These are phyloP conservation scores for Gymnocypris eckloni DNA, from an alignment of 2,797 vertebrate species.

Conservation along the genomic window DNA sequence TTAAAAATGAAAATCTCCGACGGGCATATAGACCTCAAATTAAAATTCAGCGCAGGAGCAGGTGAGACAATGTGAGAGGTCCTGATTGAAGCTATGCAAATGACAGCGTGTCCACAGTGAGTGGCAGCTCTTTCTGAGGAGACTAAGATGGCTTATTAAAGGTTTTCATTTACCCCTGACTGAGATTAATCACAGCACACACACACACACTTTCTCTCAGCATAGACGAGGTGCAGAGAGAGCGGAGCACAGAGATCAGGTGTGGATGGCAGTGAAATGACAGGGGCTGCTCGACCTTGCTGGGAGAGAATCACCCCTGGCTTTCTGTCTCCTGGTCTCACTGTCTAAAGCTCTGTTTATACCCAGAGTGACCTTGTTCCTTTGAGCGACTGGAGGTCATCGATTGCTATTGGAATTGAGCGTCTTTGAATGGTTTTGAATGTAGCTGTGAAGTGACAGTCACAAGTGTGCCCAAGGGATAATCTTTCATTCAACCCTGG, in stretches of 20 bases:
- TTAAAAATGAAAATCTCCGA: constrained; percentile 32
- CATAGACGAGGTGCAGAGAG: background rate
- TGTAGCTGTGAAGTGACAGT: background rate
- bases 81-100: constrained; percentile 49
- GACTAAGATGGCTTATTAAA: constrained; percentile 75
- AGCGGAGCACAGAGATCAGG: constrained; percentile 4
- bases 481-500: constrained; percentile 5
- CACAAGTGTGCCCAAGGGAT: background rate
- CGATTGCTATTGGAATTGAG: background rate
- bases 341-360: constrained; percentile 28
- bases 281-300: constrained; percentile 32
- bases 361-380: constrained; percentile 19
- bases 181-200: constrained; percentile 77
- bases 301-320: constrained; percentile 6
- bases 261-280: constrained; percentile 14
- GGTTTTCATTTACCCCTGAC: constrained; percentile 80
- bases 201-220: background rate
- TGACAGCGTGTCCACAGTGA: constrained; percentile 27
- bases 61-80: constrained; percentile 39
- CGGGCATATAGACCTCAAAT: constrained; percentile 31
- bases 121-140: constrained; percentile 52
- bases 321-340: constrained; percentile 7
- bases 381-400: constrained; percentile 31
- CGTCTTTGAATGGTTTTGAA: constrained; percentile 24
- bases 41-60: constrained; percentile 36